Base-by-base conservation (phyloP, 2,113 vertebrate genomes). In the Rhabdomys dilectus region DNA sequence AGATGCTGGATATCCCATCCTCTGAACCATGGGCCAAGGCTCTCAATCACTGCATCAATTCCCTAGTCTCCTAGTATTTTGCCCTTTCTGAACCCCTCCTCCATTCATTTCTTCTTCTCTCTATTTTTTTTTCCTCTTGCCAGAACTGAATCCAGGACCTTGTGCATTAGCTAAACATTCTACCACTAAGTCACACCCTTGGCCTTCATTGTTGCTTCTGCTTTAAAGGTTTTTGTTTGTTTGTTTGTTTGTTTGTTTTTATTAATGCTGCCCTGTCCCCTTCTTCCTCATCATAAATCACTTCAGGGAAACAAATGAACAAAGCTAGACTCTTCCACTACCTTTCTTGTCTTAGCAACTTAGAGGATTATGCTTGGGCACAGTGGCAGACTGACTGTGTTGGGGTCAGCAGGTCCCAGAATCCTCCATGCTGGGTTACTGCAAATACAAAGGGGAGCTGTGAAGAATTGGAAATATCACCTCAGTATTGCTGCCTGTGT, bases 281-380 rank as follows among this genome's bases (percentile, higher is more conserved):
- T 29, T 53, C 5, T 22, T 77, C 31, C 85, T 82, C 53, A 75
- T 39, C 2, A 58, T 80, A 89, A 53, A 34, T 39, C 0, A 16
- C 31, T 8, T 88, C 2, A 29, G 58, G 48, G 31, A 66, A 68
- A 60, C 9, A 8, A 86, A 0, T 3, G 51, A 88, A 16, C 8
- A 26, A 86, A 58, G 29, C 29, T 22, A 10, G 0, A 0, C 2
- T 73, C 56, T 39, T 15, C 9, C 4, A 12, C 64, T 13, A 3
- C 22, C 17, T 1, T 21, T 13, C 24, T 39, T n/a, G 56, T 13
- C 91, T 26, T 68, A 5, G 0, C 0, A 0, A 11, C 51, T 58
- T 82, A 66, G 72, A 22, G 29, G 39, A 8, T 19, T 19, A 17
- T 31, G 19, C 81, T 48, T 31, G 5, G 76, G 45, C 13, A 2